phyloP scores from a whole-genome alignment of 2,888 invertebrate genomes.

The Drosophila helvetica region DNA sequence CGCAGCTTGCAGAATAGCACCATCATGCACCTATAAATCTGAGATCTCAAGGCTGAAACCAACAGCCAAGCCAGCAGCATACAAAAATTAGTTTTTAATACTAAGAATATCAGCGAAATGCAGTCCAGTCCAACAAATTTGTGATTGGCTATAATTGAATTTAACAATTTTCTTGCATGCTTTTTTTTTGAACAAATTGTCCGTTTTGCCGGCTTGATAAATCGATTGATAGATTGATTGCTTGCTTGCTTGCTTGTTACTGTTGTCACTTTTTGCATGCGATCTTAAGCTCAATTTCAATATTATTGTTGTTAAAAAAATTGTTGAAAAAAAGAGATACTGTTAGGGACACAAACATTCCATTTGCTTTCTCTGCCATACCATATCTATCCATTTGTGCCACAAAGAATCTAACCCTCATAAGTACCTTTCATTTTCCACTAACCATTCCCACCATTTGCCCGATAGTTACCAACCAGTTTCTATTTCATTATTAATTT shows the following conservation, averaged over 20 bases:
- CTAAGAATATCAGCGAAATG: not conserved
- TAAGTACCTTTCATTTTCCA: slow-evolving; percentile 5
- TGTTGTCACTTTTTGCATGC: slow-evolving; percentile 37
- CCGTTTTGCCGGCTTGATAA: slow-evolving; percentile 22
- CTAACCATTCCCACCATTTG: not conserved
- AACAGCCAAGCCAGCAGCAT: slow-evolving; percentile 13
- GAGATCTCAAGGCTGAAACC: slow-evolving; percentile 14
- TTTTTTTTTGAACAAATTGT: not conserved
- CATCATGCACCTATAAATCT: slow-evolving; percentile 84
- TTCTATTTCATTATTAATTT: slow-evolving; percentile 48
- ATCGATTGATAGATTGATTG: too few relatives aligned
- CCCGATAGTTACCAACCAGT: slow-evolving; percentile 4
- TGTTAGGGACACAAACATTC: not conserved
- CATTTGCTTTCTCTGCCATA: slow-evolving; percentile 18
- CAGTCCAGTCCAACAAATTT: not conserved
- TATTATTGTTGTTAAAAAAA: slow-evolving; percentile 42
- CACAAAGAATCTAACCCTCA: slow-evolving; percentile 18
- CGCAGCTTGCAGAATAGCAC: slow-evolving; percentile 84
- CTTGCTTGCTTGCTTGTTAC: slow-evolving; percentile 44
- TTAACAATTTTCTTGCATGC: slow-evolving; percentile 45
- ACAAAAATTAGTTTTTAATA: slow-evolving; percentile 8
- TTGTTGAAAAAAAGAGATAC: slow-evolving; percentile 2
- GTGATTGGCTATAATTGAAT: not conserved
- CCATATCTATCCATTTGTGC: slow-evolving; percentile 8
- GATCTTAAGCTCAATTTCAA: slow-evolving; percentile 26